Conservation (phyloP, 1,140 invertebrate species). For the Drosophila burlai region DNA sequence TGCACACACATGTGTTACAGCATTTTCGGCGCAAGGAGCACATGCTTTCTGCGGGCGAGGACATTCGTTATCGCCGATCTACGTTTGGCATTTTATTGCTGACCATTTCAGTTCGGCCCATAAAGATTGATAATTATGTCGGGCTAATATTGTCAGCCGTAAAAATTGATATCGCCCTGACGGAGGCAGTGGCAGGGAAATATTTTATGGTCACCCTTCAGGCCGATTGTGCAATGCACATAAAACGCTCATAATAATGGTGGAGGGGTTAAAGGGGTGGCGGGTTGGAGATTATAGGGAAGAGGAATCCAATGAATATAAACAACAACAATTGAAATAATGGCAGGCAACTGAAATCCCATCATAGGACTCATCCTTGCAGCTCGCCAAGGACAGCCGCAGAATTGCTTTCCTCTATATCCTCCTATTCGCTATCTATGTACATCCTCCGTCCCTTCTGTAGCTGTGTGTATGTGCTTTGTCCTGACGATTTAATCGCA, state of each 20-base stretch:
- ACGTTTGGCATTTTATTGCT: conserved; percentile 64
- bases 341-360: conserved; percentile 62
- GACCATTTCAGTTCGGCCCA: conserved; percentile 56
- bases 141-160: conserved; percentile 73
- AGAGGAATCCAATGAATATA: conserved; percentile 71
- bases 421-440: conserved; percentile 18
- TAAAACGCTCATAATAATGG: conserved; percentile 59
- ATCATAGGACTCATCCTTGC: conserved; percentile 43
- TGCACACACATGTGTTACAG: conserved; percentile 50
- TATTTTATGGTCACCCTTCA: conserved; percentile 37
- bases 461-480: conserved; percentile 28
- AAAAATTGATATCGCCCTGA: conserved; percentile 67
- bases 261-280: neutral
- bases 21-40: conserved; percentile 37
- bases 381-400: conserved; percentile 40
- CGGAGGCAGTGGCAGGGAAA: conserved; percentile 29
- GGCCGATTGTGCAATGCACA: conserved; percentile 46
- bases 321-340: conserved; percentile 82
- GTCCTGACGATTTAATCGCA: conserved; percentile 74
- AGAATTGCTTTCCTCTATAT: conserved; percentile 30
- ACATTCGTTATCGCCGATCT: conserved; percentile 46
- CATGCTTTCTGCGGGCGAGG: conserved; percentile 46
- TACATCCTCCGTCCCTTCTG: neutral
- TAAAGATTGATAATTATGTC: conserved; percentile 81
- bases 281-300: neutral